These are phyloP conservation scores for Rhyacichthys aspro DNA, from an alignment of 2,797 vertebrate genomes.

Conservation along the genomic window DNA sequence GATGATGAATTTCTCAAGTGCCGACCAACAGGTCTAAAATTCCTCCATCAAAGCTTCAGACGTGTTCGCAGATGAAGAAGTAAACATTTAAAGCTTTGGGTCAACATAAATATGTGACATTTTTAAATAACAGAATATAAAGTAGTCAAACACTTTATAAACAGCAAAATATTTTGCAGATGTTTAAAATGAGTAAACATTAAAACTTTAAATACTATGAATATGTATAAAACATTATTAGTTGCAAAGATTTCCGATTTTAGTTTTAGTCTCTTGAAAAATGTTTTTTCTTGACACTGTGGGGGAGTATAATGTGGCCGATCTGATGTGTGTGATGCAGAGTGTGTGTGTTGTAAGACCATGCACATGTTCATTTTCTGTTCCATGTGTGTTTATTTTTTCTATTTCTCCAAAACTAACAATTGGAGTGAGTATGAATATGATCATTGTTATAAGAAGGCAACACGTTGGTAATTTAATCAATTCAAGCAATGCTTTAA, in stretches of 20 bases:
- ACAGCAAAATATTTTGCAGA: neutral
- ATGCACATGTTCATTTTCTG: no score
- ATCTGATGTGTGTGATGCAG: no score
- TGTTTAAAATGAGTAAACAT: neutral
- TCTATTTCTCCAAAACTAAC: slow-evolving; percentile 86
- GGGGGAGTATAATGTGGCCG: no score
- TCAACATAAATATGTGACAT: slow-evolving; percentile 13
- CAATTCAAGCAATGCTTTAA: slow-evolving; percentile 86
- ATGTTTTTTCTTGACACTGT: no score
- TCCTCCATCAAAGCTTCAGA: slow-evolving; percentile 42
- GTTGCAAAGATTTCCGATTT: no score
- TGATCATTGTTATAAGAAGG: slow-evolving; percentile 91
- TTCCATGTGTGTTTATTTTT: slow-evolving; percentile 77
- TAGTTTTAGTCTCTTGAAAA: no score
- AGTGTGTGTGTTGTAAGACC: no score
- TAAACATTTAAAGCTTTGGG: slow-evolving; percentile 51
- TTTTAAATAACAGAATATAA: slow-evolving; percentile 21
- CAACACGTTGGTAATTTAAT: slow-evolving; percentile 83
- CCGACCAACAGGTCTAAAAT: slow-evolving; percentile 40
- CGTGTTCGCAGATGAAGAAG: slow-evolving; percentile 22
- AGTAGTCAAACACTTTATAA: slow-evolving; percentile 22
- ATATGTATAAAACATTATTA: neutral
- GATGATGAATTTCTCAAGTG: slow-evolving; percentile 31
- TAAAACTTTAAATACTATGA: slow-evolving; percentile 9
- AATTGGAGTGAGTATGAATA: slow-evolving; percentile 96